phyloP scores from a whole-genome alignment of 2,797 vertebrate species.

The Perodicticus potto region DNA sequence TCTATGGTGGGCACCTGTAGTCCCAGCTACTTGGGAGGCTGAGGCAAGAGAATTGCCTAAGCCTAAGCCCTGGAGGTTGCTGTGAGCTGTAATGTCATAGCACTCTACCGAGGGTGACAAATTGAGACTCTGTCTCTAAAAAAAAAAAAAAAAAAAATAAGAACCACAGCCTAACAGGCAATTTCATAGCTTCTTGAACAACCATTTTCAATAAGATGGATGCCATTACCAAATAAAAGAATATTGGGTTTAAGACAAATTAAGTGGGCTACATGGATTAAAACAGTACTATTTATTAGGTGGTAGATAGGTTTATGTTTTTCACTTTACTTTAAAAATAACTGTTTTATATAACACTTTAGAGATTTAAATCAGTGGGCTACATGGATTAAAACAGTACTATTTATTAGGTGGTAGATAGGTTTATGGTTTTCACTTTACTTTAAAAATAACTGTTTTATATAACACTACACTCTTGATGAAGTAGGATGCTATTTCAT shows the following conservation, averaged over 20 bases:
- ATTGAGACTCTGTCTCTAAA: too few species aligned
- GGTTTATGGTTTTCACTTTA: not conserved
- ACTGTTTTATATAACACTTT: not conserved
- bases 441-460: slow-evolving; percentile 12
- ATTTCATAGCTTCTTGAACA: not conserved
- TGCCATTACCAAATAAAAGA: not conserved
- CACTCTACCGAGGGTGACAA: too few species aligned
- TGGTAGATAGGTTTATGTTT: not conserved
- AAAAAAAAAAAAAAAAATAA: not conserved
- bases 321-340: slow-evolving; percentile 27
- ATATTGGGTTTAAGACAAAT: not conserved
- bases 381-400: not conserved
- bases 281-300: not conserved
- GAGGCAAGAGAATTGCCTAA: too few species aligned
- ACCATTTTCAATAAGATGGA: not conserved
- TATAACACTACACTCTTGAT: not conserved
- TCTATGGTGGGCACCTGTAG: too few species aligned
- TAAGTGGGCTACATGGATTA: not conserved
- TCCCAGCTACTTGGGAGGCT: too few species aligned
- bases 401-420: not conserved
- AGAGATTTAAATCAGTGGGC: not conserved
- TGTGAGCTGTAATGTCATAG: too few species aligned
- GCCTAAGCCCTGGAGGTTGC: too few species aligned
- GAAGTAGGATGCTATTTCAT: not conserved
- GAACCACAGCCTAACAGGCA: not conserved